Conservation (phyloP, 2,113 vertebrate genomes). For the Leucosticte australis region DNA sequence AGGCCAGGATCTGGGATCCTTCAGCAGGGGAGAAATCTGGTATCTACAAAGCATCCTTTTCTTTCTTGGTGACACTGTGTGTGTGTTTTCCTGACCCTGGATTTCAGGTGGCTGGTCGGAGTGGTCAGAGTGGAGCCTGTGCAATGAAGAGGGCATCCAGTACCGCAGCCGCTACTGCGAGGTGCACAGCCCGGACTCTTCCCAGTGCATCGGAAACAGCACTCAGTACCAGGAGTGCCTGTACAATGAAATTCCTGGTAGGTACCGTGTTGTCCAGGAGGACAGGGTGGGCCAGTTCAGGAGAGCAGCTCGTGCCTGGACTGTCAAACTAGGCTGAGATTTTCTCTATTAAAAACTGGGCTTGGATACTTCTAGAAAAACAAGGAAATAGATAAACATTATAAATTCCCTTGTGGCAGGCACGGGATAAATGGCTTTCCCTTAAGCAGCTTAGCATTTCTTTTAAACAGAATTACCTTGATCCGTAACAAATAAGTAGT, state of each 20-base stretch:
- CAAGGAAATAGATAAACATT: neutral
- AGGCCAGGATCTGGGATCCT: neutral
- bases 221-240: conserved; percentile 89
- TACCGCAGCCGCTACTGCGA: conserved; percentile 84
- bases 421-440: neutral
- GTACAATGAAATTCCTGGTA: conserved; percentile 92
- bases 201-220: conserved; percentile 86
- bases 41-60: neutral
- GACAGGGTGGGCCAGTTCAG: neutral
- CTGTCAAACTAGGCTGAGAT: neutral
- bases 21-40: neutral
- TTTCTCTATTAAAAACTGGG: neutral
- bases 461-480: neutral
- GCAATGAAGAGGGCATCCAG: conserved; percentile 86
- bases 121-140: conserved; percentile 93
- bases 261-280: neutral
- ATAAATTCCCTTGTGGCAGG: neutral
- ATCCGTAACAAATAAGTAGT: neutral
- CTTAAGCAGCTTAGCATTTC: neutral
- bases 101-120: conserved; percentile 91
- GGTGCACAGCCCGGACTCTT: conserved; percentile 73
- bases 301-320: neutral
- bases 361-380: neutral
- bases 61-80: neutral
- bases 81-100: neutral